Evolutionary conservation across 2,797 vertebrate species (phyloP).

Genomic region (Chloroceryle inda): DNA sequence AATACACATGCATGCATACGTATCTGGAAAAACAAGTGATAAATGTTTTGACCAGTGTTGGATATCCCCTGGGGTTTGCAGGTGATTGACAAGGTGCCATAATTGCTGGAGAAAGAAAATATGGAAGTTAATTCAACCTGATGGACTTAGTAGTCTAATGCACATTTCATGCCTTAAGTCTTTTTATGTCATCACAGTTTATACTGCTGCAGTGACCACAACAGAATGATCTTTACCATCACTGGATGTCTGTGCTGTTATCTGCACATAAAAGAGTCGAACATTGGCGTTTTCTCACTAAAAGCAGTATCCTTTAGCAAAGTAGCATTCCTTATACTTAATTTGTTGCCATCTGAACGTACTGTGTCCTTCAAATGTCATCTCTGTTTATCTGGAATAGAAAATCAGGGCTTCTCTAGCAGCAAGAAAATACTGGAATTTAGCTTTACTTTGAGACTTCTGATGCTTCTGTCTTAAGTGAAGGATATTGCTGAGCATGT

Average conservation of each 20-base stretch:
- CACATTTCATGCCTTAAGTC: not conserved
- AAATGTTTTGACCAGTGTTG: not conserved
- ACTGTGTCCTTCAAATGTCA: not conserved
- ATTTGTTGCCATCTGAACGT: not conserved
- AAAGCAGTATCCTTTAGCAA: not conserved
- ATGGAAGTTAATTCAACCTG: not conserved
- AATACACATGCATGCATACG: not conserved
- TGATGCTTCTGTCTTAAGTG: not conserved
- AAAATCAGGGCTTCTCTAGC: not conserved
- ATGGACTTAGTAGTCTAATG: not conserved
- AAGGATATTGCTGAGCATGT: not conserved
- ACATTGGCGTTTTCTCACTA: not conserved
- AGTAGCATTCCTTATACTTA: not conserved
- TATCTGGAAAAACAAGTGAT: not conserved
- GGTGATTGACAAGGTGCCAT: not conserved
- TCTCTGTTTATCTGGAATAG: not conserved
- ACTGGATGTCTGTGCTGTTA: not conserved
- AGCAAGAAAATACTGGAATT: not conserved
- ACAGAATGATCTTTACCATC: not conserved
- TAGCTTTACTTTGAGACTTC: not conserved
- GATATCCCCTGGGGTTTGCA: fast-evolving
- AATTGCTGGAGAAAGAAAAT: not conserved
- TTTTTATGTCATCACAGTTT: not conserved
- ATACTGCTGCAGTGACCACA: not conserved
- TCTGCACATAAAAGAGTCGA: not conserved